Evolutionary conservation across 2,888 invertebrate species (phyloP), one percentile per base, ranked within the genome.

Genomic region (Drosophila borborema): DNA sequence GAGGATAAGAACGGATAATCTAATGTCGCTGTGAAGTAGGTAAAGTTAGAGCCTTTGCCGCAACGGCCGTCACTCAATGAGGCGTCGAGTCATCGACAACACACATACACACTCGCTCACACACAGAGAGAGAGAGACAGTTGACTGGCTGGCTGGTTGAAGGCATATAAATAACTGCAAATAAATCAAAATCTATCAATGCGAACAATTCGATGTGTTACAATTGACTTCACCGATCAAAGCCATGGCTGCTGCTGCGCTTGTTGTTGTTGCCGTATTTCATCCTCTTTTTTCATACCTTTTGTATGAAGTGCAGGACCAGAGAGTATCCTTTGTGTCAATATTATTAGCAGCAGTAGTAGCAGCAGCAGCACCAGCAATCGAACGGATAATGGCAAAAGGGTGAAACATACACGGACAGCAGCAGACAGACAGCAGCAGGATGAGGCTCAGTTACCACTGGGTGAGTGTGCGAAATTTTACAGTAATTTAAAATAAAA

Each of bases 181-280:
- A 92, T 92, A 92, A 92, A 92, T 92, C 92, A 92, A 92, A 92
- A 92, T 91, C 91, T 90, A 83, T 91, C 89, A 92, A 92, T 91
- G 90, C 86, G 86, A 85, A 92, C 92, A 91, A 92, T 92, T 92
- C 91, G 91, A 91, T 91, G 89, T 91, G 92, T 92, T 92, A 92
- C 92, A 92, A 92, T 92, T 92, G 92, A 92, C 92, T 92, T 92
- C 88, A 84, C 89, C 89, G 90, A 91, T 92, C 90, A 91, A 86
- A 87, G 89, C 90, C 84, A 66, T 75, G 70, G 71, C 62, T 80
- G 66, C 43, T 71, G 77, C 53, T 70, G 70, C 46, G 55, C 61
- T 36, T 70, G 67, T 6, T 71, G 73, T 10, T 64, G 74, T 64
- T 81, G 74, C 31, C 70, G 75, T 79, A 77, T 74, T 77, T 86